Conservation (phyloP, 1,140 invertebrate genomes). For the Bombyx mandarina region DNA sequence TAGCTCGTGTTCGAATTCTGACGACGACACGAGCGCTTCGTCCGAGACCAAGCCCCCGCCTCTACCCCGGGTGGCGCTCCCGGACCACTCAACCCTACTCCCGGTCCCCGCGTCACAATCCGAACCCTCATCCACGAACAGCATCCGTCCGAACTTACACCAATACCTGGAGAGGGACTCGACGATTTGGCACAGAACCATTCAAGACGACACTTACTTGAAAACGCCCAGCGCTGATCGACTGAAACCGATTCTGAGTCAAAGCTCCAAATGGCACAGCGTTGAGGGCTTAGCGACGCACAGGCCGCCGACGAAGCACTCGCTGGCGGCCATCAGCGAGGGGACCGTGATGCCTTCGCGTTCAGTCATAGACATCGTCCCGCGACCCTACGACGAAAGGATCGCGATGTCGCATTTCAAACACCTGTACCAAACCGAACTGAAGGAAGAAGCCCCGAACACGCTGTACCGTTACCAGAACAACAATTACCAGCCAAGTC, state of each 20-base stretch:
- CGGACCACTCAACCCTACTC: conserved; percentile 31
- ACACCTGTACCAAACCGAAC: conserved; percentile 42
- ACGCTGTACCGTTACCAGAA: conserved; percentile 32
- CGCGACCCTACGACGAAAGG: conserved; percentile 24
- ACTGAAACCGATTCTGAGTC: conserved; percentile 30
- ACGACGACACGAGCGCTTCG: conserved; percentile 29
- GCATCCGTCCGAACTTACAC: conserved; percentile 55
- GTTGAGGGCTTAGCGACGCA: conserved; percentile 32
- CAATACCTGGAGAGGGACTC: conserved; percentile 58
- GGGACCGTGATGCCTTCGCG: conserved; percentile 17
- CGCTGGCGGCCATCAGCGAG: conserved; percentile 18
- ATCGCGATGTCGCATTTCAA: conserved; percentile 27
- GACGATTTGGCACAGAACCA: conserved; percentile 48
- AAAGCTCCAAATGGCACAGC: conserved; percentile 41
- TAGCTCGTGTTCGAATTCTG: conserved; percentile 38
- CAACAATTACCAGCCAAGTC: conserved; percentile 19
- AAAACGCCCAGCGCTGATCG: conserved; percentile 12
- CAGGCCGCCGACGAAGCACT: conserved; percentile 9
- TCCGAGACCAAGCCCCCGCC: conserved; percentile 40
- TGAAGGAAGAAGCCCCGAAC: conserved; percentile 31
- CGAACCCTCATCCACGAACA: conserved; percentile 38
- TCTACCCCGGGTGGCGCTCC: conserved; percentile 32
- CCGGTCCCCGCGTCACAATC: conserved; percentile 41
- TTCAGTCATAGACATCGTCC: conserved; percentile 22
- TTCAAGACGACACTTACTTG: conserved; percentile 31